phyloP scores from a whole-genome alignment of 2,113 vertebrate species.

The Grus americana region DNA sequence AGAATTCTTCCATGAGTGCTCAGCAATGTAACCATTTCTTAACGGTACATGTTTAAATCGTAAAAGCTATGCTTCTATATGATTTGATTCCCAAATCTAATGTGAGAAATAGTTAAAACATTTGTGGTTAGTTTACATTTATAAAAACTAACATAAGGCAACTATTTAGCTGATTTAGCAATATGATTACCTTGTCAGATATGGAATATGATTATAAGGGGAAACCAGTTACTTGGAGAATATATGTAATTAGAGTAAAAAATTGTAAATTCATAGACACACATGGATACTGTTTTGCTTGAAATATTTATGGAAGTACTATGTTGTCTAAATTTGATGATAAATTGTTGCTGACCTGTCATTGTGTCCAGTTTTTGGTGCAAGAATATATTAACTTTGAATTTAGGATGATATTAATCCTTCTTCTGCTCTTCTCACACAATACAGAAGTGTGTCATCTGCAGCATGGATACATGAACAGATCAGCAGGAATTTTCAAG shows the following conservation, averaged over 20 bases:
- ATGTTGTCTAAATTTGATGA: constrained; percentile 50
- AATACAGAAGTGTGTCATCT: constrained; percentile 9
- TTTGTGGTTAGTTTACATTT: not conserved
- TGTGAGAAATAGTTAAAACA: not conserved
- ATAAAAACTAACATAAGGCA: not conserved
- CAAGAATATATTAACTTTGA: constrained; percentile 62
- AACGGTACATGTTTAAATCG: not conserved
- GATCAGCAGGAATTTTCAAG: constrained; percentile 41
- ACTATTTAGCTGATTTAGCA: constrained; percentile 21
- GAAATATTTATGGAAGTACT: constrained; percentile 64
- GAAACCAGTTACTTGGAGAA: constrained; percentile 16
- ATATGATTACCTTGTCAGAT: constrained; percentile 12
- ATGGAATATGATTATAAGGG: constrained; percentile 42
- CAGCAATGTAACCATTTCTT: not conserved
- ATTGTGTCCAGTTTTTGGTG: constrained; percentile 18
- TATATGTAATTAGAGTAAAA: not conserved
- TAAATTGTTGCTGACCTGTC: constrained; percentile 46
- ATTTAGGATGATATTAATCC: constrained; percentile 31
- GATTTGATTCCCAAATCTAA: not conserved
- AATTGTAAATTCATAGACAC: constrained; percentile 49
- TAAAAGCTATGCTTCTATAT: not conserved
- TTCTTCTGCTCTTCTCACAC: constrained; percentile 17
- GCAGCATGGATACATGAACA: constrained; percentile 12
- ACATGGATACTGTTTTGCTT: constrained; percentile 3
- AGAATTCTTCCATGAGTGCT: not conserved